Evolutionary conservation across 2,888 invertebrate species (phyloP), one percentile per base, ranked within the genome.

Genomic region (Pheosia tremula): DNA sequence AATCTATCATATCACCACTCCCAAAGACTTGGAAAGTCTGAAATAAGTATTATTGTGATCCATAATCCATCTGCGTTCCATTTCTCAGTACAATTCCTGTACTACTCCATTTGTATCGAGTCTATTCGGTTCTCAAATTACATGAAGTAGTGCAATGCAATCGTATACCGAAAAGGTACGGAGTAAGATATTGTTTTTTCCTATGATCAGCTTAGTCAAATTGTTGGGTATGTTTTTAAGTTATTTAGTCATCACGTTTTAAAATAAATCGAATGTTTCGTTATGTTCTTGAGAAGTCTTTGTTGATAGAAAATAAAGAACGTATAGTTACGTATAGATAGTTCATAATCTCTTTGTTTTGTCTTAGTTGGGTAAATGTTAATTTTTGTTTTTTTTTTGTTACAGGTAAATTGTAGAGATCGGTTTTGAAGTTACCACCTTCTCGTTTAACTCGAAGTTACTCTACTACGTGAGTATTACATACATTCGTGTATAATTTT

Each of bases 61-160:
- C 7, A 13, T 7, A 9, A 24, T 50, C 50, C 13, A 10, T 50
- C n/a, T 50, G 4, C 24, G 24, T 8, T 0, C 24, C 13, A 50
- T 50, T 50, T 50, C 13, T 50, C 24, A 9, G 6, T 24, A 24
- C 7, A 50, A 8, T 50, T 24, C 13, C 24, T 24, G 50, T 50
- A 50, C n/a, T 50, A 50, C 36, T 10, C 53, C 37, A 53, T 53
- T 53, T 53, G 37, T 53, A 53, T 53, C 53, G 53, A 53, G 37
- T 53, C 9, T 10, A 13, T 50, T 38, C 37, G 6, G 53, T 10
- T 37, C 37, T 37, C 37, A 11, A 37, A 8, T 53, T 53, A 24
- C 53, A 53, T 53, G 11, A 37, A 53, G 53, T 37, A 4, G 36
- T 5, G 50, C 24, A 24, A 24, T 50, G 24, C 4, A 24, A 50